phyloP scores from a whole-genome alignment of 2,797 vertebrate genomes.

The Craterocephalus amniculus region DNA sequence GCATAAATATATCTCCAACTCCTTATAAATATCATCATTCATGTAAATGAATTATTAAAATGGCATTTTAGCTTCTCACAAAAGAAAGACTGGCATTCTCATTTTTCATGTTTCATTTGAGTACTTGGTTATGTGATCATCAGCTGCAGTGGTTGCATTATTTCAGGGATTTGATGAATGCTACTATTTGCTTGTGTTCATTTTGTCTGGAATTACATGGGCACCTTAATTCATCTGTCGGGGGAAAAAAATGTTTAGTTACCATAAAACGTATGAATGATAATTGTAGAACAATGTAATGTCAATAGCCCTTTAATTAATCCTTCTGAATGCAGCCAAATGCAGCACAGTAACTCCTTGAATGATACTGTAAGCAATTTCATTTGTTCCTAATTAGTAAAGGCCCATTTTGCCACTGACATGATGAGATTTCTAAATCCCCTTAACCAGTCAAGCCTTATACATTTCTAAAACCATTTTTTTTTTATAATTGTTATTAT shows the following conservation, averaged over 20 bases:
- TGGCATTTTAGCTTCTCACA: constrained; percentile 41
- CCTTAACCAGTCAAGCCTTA: constrained; percentile 76
- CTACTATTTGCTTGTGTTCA: constrained; percentile 77
- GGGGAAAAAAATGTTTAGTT: constrained; percentile 77
- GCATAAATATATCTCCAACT: constrained; percentile 26
- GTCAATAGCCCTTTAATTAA: constrained; percentile 85
- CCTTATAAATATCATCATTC: constrained; percentile 38
- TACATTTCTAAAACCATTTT: constrained; percentile 74
- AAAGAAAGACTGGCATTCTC: constrained; percentile 46
- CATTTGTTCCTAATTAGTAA: constrained; percentile 85
- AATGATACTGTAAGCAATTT: constrained; percentile 85
- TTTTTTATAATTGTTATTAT: constrained; percentile 2
- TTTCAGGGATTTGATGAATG: constrained; percentile 81
- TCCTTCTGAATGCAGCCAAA: constrained; percentile 79
- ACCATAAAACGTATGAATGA: constrained; percentile 84
- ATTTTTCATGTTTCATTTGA: constrained; percentile 53
- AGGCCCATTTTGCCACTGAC: constrained; percentile 78
- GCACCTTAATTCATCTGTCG: constrained; percentile 79
- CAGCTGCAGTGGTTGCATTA: constrained; percentile 62
- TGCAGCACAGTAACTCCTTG: constrained; percentile 76
- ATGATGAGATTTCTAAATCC: constrained; percentile 78
- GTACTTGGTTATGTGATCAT: constrained; percentile 55
- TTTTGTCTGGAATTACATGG: constrained; percentile 75
- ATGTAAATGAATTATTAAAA: constrained; percentile 52
- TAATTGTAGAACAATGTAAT: constrained; percentile 84